phyloP scores from a whole-genome alignment of 2,888 invertebrate genomes.

The Pocota personata region DNA sequence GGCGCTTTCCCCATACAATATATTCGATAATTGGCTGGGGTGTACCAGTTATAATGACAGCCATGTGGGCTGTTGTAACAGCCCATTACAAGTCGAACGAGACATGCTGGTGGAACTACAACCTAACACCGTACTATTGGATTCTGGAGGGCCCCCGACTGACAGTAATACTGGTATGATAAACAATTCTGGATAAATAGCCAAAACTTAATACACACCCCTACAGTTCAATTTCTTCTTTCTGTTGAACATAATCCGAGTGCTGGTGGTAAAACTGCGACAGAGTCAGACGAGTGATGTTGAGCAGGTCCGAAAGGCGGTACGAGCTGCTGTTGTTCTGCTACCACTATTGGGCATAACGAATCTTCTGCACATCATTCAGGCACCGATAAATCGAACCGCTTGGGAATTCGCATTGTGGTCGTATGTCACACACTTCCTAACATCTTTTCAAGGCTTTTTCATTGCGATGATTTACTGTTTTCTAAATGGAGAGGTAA shows the following conservation, averaged over 20 bases:
- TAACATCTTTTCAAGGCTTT: constrained; percentile 93
- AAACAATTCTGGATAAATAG: neutral
- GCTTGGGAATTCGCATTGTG: constrained; percentile 90
- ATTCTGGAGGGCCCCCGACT: constrained; percentile 94
- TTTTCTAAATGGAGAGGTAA: constrained; percentile 92
- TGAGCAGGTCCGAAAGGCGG: constrained; percentile 91
- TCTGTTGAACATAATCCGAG: constrained; percentile 90
- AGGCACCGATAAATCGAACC: constrained; percentile 87
- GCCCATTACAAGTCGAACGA: constrained; percentile 83
- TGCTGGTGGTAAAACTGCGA: constrained; percentile 89
- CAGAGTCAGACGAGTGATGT: constrained; percentile 89
- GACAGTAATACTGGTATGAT: constrained; percentile 89
- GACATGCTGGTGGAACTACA: constrained; percentile 92
- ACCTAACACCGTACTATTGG: constrained; percentile 92
- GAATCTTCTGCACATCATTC: constrained; percentile 89
- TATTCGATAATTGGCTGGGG: constrained; percentile 90
- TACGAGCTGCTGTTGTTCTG: constrained; percentile 90
- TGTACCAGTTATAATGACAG: constrained; percentile 87
- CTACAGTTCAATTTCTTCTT: constrained; percentile 90
- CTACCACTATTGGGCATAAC: constrained; percentile 92
- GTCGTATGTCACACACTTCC: constrained; percentile 90
- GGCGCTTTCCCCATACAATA: constrained; percentile 84
- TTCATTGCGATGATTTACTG: constrained; percentile 92
- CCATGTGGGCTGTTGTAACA: constrained; percentile 87
- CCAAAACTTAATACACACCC: neutral